A percentile compares a stretch with the other conserved stretches of the same genome.
These are phyloP conservation scores for Spea hammondii DNA, from an alignment of 2,797 vertebrate species.

Conservation along the genomic window DNA sequence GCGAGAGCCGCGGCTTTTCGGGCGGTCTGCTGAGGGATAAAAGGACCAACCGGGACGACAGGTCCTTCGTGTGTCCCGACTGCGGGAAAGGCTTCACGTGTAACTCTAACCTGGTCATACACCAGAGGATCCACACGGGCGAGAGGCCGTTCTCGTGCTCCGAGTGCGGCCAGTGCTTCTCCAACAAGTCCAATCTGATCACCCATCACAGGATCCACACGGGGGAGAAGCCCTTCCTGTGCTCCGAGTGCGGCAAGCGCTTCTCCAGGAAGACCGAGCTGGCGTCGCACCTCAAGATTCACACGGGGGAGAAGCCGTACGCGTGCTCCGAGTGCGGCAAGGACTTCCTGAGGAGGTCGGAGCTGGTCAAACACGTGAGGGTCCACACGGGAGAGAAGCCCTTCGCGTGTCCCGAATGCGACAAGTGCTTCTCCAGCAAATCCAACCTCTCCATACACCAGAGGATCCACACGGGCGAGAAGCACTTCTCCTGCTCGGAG, in stretches of 20 bases:
- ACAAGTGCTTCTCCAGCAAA: neutral
- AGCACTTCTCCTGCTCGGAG: neutral
- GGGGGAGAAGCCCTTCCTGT: neutral
- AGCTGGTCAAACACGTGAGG: neutral
- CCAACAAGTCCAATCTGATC: too few relatives aligned
- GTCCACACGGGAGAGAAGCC: neutral
- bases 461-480: neutral
- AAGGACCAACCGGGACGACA: too few relatives aligned
- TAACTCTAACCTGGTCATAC: neutral
- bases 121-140: too few relatives aligned
- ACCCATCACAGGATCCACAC: neutral
- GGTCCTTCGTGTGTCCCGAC: too few relatives aligned
- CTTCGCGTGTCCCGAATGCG: neutral
- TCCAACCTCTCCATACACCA: constrained; percentile 4
- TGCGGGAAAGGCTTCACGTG: constrained; percentile 9
- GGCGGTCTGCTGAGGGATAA: too few relatives aligned
- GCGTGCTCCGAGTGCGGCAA: neutral
- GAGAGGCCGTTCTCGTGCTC: too few relatives aligned
- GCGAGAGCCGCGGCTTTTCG: too few relatives aligned
- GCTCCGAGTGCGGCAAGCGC: neutral
- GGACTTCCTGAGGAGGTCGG: neutral
- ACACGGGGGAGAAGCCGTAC: neutral
- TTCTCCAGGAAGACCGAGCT: neutral
- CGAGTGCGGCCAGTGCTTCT: too few relatives aligned
- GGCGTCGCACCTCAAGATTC: neutral